Conservation (phyloP, 2,888 invertebrate species). For the Globia sparganii region DNA sequence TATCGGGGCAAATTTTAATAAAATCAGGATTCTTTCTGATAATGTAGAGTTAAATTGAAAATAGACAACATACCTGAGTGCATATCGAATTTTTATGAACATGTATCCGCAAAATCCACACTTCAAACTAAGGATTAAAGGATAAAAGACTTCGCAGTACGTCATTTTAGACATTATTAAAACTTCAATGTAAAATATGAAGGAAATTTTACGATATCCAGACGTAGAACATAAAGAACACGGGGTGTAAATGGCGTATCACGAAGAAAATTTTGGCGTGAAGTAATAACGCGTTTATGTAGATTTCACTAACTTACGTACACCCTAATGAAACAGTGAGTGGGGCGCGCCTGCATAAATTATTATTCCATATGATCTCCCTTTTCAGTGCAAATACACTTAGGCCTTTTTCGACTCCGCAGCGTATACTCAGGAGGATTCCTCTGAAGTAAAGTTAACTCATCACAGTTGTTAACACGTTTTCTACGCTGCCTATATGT, state of each 20-base stretch:
- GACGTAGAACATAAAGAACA: slow-evolving; percentile 66
- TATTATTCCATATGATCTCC: slow-evolving; percentile 79
- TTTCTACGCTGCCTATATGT: slow-evolving; percentile 58
- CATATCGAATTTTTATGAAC: background rate
- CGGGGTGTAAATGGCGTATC: slow-evolving; percentile 60
- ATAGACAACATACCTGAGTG: background rate
- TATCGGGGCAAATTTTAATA: background rate
- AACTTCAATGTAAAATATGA: slow-evolving; percentile 49
- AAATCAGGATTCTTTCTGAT: background rate
- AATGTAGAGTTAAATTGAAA: background rate
- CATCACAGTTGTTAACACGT: slow-evolving; percentile 72
- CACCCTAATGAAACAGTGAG: slow-evolving; percentile 83
- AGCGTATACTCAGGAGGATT: slow-evolving; percentile 68
- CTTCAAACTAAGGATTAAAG: slow-evolving; percentile 15
- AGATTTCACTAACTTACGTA: slow-evolving; percentile 82
- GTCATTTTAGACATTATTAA: slow-evolving; percentile 44
- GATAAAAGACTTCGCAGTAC: slow-evolving; percentile 7
- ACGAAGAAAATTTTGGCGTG: slow-evolving; percentile 75
- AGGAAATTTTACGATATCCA: slow-evolving; percentile 69
- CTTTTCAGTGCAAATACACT: slow-evolving; percentile 68
- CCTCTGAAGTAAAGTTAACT: slow-evolving; percentile 75
- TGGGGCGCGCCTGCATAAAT: slow-evolving; percentile 80
- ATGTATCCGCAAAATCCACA: slow-evolving; percentile 1
- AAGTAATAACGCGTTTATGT: slow-evolving; percentile 84
- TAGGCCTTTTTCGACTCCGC: slow-evolving; percentile 72